Conservation (phyloP, 2,888 invertebrate species). For the Balanococcus diminutus region DNA sequence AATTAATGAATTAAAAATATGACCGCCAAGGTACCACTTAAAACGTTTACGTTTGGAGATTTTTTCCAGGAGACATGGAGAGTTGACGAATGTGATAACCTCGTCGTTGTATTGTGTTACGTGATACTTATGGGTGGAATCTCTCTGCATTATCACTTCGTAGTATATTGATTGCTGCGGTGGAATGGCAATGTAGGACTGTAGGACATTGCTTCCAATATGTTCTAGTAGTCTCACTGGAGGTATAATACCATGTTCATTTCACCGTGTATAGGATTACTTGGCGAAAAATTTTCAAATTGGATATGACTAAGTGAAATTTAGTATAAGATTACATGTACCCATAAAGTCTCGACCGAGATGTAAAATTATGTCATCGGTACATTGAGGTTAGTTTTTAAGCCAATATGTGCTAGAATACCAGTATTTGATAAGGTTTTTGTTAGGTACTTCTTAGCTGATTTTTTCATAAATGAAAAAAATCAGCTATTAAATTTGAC, state of each 20-base stretch:
- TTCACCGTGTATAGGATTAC: constrained; percentile 6
- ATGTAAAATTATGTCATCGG: background rate
- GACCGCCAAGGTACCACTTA: too few species aligned
- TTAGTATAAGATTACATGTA: background rate
- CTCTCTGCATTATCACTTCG: background rate
- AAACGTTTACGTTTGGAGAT: too few species aligned
- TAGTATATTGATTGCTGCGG: background rate
- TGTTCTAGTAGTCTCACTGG: background rate
- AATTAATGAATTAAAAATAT: background rate
- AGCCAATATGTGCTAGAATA: background rate
- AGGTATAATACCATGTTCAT: background rate
- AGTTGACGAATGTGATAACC: background rate
- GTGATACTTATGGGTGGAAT: background rate
- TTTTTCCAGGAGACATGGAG: background rate
- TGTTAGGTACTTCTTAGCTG: too few species aligned
- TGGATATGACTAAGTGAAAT: constrained; percentile 18
- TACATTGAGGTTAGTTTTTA: background rate
- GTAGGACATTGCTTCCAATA: background rate
- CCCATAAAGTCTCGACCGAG: background rate
- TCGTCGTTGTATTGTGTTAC: constrained; percentile 1
- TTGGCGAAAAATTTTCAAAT: constrained; percentile 5
- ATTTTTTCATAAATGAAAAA: too few species aligned
- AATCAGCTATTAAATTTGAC: too few species aligned
- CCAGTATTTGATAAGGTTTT: too few species aligned
- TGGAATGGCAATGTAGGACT: constrained; percentile 13